A percentile compares a stretch with the other conserved stretches of the same genome.
Evolutionary conservation across 2,113 vertebrate genomes (phyloP).

Genomic region (Bos taurus): ARS-UCD2.0 NC_037335.1:14890001-14890500

Average conservation of each 20-base stretch:
- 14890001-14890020: not conserved
- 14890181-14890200: not conserved
- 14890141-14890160: not conserved
- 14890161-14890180: not conserved
- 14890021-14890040: not conserved
- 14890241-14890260: not conserved
- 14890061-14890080: not conserved
- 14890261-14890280: not conserved
- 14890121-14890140: not conserved
- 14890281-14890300: not conserved
- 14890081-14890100: not conserved
- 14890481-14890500: not conserved
- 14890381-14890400: not conserved
- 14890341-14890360: not conserved
- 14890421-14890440: constrained; percentile 34
- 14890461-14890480: constrained; percentile 7
- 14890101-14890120: not conserved
- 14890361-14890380: constrained; percentile 22
- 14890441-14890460: constrained; percentile 17
- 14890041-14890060: not conserved
- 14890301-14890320: not conserved
- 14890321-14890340: not conserved
- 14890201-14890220: not conserved
- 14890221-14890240: not conserved
- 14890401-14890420: not conserved